Evolutionary conservation across 2,888 invertebrate species (phyloP), one percentile per base, ranked within the genome.

Genomic region (Apeira syringaria): DNA sequence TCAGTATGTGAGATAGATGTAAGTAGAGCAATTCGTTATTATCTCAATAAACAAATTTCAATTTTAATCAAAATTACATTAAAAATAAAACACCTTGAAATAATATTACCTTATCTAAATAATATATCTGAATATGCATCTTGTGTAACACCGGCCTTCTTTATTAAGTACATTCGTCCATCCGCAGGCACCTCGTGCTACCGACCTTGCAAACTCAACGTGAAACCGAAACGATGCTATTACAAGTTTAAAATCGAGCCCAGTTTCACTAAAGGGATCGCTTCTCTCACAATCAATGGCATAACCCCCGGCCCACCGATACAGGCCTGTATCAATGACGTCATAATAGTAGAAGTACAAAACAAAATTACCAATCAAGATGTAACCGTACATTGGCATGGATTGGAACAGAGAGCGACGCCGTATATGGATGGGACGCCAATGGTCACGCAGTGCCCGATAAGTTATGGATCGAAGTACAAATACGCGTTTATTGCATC

Each of bases 371-470:
- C 93, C 0, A 93, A 93, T 13, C 92, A 94, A 63, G 93, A 93
- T 33, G 74, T 94, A 0, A 90, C 94, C 4, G 84, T 96, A 5
- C 96, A 96, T 68, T 96, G 96, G 95, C 93, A 95, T 64, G 96
- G 96, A 0, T 42, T 90, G 2, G 80, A 84, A 15, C 92, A 92
- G 73, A 77, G 89, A 59, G 91, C 91, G 15, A 92, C 94, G 1
- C 94, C 94, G 0, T 93, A 91, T 61, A 94, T 95, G 94, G 95
- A 95, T 56, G 95, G 95, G 1, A 93, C 93, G 2, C 94, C 95
- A 0, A 92, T 94, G 91, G 85, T 95, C n/a, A 94, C 94, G 0
- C 95, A 95, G 65, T 95, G 95, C 58, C 94, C 95, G 0, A 93
- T 95, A 53, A 78, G 89, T 0, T 93, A 93, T 60, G 93, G 92